phyloP scores from a whole-genome alignment of 2,113 vertebrate species.

The Amia ocellicauda region DNA sequence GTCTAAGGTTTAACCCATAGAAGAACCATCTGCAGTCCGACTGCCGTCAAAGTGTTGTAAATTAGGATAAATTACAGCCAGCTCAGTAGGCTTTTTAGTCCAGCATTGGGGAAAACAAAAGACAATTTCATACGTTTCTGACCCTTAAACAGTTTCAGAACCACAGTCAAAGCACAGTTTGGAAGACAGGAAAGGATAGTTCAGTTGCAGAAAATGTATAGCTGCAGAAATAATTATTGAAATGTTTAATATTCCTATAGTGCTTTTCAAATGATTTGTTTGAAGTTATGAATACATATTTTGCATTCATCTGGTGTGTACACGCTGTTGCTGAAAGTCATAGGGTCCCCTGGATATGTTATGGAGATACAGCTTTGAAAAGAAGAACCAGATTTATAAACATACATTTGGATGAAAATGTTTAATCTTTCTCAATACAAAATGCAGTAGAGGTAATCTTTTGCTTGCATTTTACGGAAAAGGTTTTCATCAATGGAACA shows the following conservation, averaged over 20 bases:
- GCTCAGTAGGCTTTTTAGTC: not conserved
- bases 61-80: not conserved
- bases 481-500: too few species aligned
- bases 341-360: too few species aligned
- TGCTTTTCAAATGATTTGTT: not conserved
- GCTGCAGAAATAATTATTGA: not conserved
- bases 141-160: not conserved
- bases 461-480: too few species aligned
- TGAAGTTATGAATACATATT: too few species aligned
- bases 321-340: too few species aligned
- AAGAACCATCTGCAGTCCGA: not conserved
- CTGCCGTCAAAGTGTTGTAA: not conserved
- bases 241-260: not conserved
- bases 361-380: too few species aligned
- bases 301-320: too few species aligned
- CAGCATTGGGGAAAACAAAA: not conserved
- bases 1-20: conserved; percentile 16
- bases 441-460: too few species aligned
- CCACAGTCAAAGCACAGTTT: too few species aligned
- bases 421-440: too few species aligned
- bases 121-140: not conserved
- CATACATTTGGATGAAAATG: too few species aligned
- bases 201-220: not conserved
- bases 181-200: not conserved
- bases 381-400: too few species aligned